Evolutionary conservation across 1,140 invertebrate species (phyloP), one percentile per base, ranked within the genome.

Genomic region (Gonioctena quinquepunctata): DNA sequence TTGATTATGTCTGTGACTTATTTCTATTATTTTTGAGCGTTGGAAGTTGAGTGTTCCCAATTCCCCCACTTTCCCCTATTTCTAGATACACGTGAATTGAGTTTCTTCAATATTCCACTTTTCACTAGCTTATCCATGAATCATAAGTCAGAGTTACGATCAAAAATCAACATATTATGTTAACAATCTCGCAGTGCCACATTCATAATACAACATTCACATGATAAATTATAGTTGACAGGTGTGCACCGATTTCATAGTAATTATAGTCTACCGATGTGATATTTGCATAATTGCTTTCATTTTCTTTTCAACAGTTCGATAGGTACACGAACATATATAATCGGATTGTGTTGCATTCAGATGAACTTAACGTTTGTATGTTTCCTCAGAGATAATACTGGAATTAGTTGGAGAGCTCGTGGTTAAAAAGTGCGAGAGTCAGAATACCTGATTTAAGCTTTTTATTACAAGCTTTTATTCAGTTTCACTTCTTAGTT

Each of bases 211-310:
- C 33, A 42, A 11, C 0, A 18, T 54, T 54, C 22, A 23, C 18
- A 54, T 54, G n/a, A 54, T 54, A 16, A 54, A 21, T 54, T 54
- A 13, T 54, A 54, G 52, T 54, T 54, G 52, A 54, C 52, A 54
- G 52, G 52, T 54, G 52, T 54, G 22, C 22, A 54, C 52, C 52
- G 52, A 54, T 54, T 54, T 54, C 22, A 54, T 23, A 54, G 22
- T 54, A 54, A 54, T 54, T 54, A 54, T 23, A 54, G 52, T 54
- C 18, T 22, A 23, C 22, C 18, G 16, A 22, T 21, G 52, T 21
- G 52, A 19, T 54, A 54, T 54, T 54, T 54, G 22, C 52, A 54
- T 54, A 54, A 54, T 54, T 54, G 52, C 52, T 54, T 54, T 54
- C 52, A 54, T 54, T 54, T 54, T 54, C 52, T 54, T 54, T 18